Evolutionary conservation across 2,888 invertebrate species (phyloP).

Genomic region (Scrobipalpa costella): DNA sequence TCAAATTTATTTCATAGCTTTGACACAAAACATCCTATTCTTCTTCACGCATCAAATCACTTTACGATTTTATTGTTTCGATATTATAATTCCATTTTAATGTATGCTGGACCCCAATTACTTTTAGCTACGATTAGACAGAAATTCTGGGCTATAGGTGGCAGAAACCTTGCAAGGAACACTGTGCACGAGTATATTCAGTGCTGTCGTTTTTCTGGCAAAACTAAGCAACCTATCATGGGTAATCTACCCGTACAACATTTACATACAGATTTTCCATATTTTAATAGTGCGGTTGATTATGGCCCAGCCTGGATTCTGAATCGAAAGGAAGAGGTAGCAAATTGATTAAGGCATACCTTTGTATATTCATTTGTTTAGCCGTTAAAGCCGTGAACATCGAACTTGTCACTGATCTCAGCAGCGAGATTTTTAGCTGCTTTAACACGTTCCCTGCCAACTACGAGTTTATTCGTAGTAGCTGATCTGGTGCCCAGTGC

Average conservation of each 20-base stretch:
- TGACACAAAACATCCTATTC: neutral
- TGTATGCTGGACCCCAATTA: conserved; percentile 1
- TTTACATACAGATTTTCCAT: neutral
- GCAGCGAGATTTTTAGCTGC: too few relatives aligned
- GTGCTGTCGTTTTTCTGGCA: neutral
- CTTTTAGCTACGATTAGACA: neutral
- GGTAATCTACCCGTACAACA: neutral
- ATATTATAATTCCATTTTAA: neutral
- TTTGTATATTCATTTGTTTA: conserved; percentile 38
- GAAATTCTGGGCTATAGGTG: neutral
- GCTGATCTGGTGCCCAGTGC: too few relatives aligned
- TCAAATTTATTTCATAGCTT: neutral
- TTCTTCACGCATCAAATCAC: neutral
- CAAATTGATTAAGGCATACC: conserved; percentile 32
- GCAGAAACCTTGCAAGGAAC: neutral
- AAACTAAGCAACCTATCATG: neutral
- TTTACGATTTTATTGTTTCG: neutral
- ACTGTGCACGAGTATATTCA: neutral
- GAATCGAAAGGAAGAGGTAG: conserved; percentile 30
- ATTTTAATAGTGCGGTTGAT: neutral
- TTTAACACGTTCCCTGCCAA: too few relatives aligned
- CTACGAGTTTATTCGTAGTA: too few relatives aligned
- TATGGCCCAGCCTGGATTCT: neutral
- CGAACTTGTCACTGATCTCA: conserved; percentile 34
- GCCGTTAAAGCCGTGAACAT: conserved; percentile 36